Evolutionary conservation across 2,113 vertebrate genomes (phyloP).

Genomic region (Phalacrocorax aristotelis): DNA sequence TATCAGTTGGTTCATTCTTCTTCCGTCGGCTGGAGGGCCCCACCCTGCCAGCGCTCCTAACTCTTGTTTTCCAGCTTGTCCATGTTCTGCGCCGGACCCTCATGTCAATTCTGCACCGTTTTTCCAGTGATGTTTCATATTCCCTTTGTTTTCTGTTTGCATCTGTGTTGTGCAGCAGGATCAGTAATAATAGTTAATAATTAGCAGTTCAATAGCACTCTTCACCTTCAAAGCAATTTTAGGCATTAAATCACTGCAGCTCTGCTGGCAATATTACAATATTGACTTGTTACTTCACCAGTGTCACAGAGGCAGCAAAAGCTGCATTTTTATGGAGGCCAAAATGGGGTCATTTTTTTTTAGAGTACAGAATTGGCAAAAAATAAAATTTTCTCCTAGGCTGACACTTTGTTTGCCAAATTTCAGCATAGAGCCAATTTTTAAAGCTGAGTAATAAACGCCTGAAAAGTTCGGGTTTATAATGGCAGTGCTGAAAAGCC

Average conservation of each 20-base stretch:
- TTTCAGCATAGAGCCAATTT: constrained; percentile 62
- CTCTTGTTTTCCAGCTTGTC: neutral
- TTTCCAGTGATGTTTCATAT: neutral
- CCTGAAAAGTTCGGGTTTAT: constrained; percentile 66
- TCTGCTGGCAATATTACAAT: constrained; percentile 47
- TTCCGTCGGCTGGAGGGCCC: neutral
- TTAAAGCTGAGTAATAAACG: constrained; percentile 70
- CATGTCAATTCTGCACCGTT: neutral
- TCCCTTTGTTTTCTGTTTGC: constrained; percentile 27
- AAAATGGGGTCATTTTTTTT: constrained; percentile 42
- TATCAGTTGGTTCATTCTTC: neutral
- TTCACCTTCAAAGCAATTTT: constrained; percentile 60
- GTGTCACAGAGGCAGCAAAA: constrained; percentile 48
- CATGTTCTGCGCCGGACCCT: fast-evolving
- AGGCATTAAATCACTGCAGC: constrained; percentile 44
- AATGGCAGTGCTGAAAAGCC: constrained; percentile 67
- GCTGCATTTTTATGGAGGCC: constrained; percentile 19
- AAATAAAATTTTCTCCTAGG: constrained; percentile 47
- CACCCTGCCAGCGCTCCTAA: neutral
- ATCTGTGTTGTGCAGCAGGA: constrained; percentile 14
- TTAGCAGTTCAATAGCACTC: constrained; percentile 58
- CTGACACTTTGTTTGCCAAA: constrained; percentile 60
- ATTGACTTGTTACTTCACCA: constrained; percentile 56
- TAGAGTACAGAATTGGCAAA: constrained; percentile 51
- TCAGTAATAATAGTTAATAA: constrained; percentile 63